Evolutionary conservation across 1,140 invertebrate genomes (phyloP).

Genomic region (Thalassaphorura encarpata): DNA sequence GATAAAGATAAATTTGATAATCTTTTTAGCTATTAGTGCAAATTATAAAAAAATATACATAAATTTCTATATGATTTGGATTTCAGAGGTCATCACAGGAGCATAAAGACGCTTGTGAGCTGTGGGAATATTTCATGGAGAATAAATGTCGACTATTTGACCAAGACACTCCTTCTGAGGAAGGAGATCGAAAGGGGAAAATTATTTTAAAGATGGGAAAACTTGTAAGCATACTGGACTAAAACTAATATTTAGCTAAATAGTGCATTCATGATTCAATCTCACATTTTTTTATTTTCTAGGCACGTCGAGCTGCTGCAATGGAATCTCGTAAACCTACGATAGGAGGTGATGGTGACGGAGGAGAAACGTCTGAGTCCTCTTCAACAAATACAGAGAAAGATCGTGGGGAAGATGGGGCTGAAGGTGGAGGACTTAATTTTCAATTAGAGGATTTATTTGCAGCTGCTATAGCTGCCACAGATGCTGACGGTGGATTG

Average conservation of each 20-base stretch:
- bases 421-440: conserved; percentile 26
- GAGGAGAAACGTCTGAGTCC: conserved; percentile 56
- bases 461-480: conserved; percentile 65
- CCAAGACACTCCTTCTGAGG: conserved; percentile 40
- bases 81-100: conserved; percentile 63
- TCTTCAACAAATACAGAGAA: conserved; percentile 62
- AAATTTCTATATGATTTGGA: conserved; percentile 15
- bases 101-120: conserved; percentile 77
- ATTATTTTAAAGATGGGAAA: conserved; percentile 48
- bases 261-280: too few relatives aligned
- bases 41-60: background rate
- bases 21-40: background rate
- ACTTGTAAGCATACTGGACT: conserved; percentile 39
- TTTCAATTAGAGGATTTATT: conserved; percentile 69
- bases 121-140: conserved; percentile 73
- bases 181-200: conserved; percentile 46
- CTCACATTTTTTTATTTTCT: conserved; percentile 1
- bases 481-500: conserved; percentile 61
- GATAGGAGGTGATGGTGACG: conserved; percentile 36
- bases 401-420: conserved; percentile 36
- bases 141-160: conserved; percentile 46
- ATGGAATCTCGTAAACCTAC: conserved; percentile 36
- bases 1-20: conserved; percentile 5
- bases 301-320: conserved; percentile 41
- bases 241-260: too few relatives aligned